A percentile compares a stretch with the other conserved stretches of the same genome.
Evolutionary conservation across 1,140 invertebrate genomes (phyloP).

Genomic region (Muscidifurax raptorellus): DNA sequence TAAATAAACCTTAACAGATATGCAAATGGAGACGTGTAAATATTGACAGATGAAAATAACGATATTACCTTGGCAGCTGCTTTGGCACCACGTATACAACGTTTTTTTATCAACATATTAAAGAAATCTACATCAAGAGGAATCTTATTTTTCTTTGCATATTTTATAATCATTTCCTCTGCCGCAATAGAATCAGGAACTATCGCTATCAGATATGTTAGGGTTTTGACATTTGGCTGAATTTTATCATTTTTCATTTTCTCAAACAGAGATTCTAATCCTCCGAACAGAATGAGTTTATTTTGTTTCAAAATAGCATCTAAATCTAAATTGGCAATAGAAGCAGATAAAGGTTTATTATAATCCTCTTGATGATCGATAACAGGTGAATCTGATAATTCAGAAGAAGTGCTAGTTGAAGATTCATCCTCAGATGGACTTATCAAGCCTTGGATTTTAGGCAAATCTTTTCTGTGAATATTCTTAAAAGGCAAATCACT

Average conservation of each 20-base stretch:
- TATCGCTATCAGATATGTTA: conserved; percentile 84
- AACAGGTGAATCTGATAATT: neutral
- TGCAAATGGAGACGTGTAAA: conserved; percentile 46
- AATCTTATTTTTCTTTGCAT: conserved; percentile 72
- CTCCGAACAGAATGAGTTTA: conserved; percentile 88
- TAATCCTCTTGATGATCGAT: neutral
- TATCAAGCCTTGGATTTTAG: neutral
- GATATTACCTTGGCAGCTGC: conserved; percentile 80
- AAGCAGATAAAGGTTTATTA: neutral
- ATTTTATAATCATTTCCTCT: conserved; percentile 81
- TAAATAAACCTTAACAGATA: conserved; percentile 35
- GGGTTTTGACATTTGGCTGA: conserved; percentile 86
- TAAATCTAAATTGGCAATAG: conserved; percentile 50
- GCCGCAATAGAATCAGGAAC: conserved; percentile 80
- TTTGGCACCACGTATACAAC: conserved; percentile 81
- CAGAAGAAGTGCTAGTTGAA: neutral
- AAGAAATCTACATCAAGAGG: conserved; percentile 87
- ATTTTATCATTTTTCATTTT: conserved; percentile 82
- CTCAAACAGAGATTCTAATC: conserved; percentile 82
- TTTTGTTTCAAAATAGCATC: conserved; percentile 73
- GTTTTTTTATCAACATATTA: conserved; percentile 90
- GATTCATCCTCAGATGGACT: neutral
- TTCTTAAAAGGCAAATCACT: conserved; percentile 47
- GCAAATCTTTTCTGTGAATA: conserved; percentile 36
- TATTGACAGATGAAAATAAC: conserved; percentile 64